Evolutionary conservation across 2,113 vertebrate genomes (phyloP).

Genomic region (Caracal caracal): DNA sequence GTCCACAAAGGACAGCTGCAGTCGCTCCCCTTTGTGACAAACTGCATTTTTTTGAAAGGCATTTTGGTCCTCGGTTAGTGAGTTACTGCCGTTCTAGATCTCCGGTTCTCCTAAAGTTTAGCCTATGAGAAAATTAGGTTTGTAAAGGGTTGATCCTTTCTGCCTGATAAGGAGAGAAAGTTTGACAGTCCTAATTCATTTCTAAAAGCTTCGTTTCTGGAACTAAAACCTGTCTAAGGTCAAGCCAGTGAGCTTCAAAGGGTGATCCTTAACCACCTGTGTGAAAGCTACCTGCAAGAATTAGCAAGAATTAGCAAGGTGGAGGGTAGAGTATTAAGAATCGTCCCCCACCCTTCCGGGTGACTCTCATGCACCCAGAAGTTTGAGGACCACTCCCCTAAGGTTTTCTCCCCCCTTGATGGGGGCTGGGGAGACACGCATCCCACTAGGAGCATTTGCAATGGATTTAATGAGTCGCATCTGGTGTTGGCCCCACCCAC

Average conservation of each 20-base stretch:
- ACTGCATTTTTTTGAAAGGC: not conserved
- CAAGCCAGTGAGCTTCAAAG: not conserved
- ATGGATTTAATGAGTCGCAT: not conserved
- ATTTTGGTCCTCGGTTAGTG: not conserved
- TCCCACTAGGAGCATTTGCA: not conserved
- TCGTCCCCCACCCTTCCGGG: no score
- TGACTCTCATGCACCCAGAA: not conserved
- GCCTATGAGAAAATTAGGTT: not conserved
- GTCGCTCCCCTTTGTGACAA: not conserved
- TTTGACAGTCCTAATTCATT: not conserved
- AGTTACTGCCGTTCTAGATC: not conserved
- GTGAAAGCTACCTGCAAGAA: not conserved
- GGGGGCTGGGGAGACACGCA: not conserved
- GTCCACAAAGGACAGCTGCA: not conserved
- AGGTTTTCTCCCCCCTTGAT: not conserved
- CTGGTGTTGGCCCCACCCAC: not conserved
- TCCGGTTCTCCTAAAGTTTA: not conserved
- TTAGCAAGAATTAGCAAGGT: not conserved
- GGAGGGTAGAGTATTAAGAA: not conserved
- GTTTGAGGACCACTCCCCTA: not conserved
- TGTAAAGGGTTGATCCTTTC: not conserved
- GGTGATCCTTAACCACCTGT: not conserved
- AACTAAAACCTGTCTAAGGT: not conserved
- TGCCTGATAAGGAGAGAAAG: not conserved
- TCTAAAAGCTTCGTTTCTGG: not conserved